Percentiles rank a stretch among this genome's conserved stretches.
Evolutionary conservation across 35 echinoderm and acorn worm species (phyloP).

Genomic region (Heliocidaris tuberculata): DNA sequence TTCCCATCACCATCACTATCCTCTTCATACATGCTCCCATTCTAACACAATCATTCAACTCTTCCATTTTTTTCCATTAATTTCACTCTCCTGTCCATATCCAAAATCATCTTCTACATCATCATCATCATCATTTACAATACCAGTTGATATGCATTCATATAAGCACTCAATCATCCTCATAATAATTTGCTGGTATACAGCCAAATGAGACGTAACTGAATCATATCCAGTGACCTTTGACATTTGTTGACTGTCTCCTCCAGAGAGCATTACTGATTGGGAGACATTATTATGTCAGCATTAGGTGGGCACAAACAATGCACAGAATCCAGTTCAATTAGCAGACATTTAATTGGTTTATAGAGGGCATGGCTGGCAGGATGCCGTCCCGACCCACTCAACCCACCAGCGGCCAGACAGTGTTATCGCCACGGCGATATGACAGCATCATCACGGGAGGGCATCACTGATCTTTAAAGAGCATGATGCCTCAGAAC

Average conservation of each 20-base stretch:
- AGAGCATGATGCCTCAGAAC: background rate
- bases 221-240: background rate
- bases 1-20: background rate
- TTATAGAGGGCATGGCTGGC: background rate
- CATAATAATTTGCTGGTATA: background rate
- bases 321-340: background rate
- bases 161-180: background rate
- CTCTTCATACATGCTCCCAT: background rate
- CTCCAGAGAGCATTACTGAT: background rate
- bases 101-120: no score
- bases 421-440: background rate
- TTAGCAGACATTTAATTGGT: constrained; percentile 7
- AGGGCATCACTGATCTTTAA: background rate
- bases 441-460: background rate
- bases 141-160: no score
- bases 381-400: background rate
- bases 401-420: background rate
- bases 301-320: background rate
- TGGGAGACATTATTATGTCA: background rate
- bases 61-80: no score
- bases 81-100: no score
- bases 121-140: no score
- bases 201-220: no score
- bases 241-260: background rate
- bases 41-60: background rate